Base-by-base conservation (phyloP, 2,888 invertebrate species). In the Limnephilus lunatus region DNA sequence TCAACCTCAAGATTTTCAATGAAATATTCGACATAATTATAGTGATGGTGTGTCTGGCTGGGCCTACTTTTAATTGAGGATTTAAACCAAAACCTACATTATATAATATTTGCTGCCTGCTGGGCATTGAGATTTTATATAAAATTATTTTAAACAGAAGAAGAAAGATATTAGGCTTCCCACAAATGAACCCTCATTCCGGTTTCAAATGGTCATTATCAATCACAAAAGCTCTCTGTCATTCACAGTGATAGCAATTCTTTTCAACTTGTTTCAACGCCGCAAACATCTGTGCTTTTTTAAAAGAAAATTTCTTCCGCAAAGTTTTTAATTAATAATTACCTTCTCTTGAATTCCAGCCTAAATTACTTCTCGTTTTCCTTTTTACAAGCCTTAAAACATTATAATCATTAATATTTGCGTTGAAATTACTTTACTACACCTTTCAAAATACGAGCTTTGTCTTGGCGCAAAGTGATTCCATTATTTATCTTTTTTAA, bases 121-220 rank as follows among this genome's bases (percentile, higher is more conserved):
- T 88, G 87, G 89, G 48, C 85, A 82, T 82, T 48, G 35, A 89
- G 31, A 53, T 91, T 92, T 92, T 90, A 92, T 92, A 92, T 91
- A 90, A 92, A 93, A 93, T 90, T 92, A 89, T 89, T 92, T 93
- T 92, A 82, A 80, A 82, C 88, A 89, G 81, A 80, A 44, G 48
- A 92, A 92, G 88, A 92, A 88, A 87, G 90, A 88, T 90, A 92
- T 92, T 92, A 92, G 93, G 89, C 92, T 53, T 90, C 92, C 92
- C 91, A 88, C 93, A 93, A 93, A 93, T 93, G 93, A 93, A 93
- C 90, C 93, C 92, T 92, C 93, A 90, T 93, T 93, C 90, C 90
- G 89, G 90, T 93, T 91, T 92, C 91, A 92, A 93, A 93, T 93
- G 92, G 93, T 93, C 93, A 93, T 93, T 93, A 93, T 93, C 93